Percentiles rank a stretch among this genome's conserved stretches.
Evolutionary conservation across 2,888 invertebrate genomes (phyloP).

Genomic region (Onthophagus sagittarius): DNA sequence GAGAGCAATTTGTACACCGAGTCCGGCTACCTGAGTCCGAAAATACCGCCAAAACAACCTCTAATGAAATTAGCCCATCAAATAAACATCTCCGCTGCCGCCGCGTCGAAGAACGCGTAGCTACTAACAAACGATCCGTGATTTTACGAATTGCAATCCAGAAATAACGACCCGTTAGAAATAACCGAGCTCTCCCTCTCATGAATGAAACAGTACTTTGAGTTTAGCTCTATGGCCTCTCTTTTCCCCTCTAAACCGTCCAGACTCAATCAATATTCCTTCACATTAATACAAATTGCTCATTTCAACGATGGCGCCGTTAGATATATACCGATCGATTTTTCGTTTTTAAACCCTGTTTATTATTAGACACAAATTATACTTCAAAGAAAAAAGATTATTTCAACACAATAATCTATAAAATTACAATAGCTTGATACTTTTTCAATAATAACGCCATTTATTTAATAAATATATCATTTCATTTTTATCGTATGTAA

Average conservation of each 20-base stretch:
- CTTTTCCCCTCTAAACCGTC: constrained; percentile 10
- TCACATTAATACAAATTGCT: constrained; percentile 23
- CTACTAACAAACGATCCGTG: constrained; percentile 1
- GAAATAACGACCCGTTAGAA: neutral
- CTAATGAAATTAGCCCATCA: neutral
- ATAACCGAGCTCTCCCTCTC: neutral
- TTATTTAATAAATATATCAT: too few relatives aligned
- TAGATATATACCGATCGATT: constrained; percentile 5
- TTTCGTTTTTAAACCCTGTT: neutral
- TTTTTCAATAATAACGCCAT: too few relatives aligned
- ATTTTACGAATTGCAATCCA: constrained; percentile 10
- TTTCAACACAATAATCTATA: too few relatives aligned
- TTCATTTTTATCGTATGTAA: too few relatives aligned
- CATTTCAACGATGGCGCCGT: constrained; percentile 15
- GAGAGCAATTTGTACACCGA: neutral
- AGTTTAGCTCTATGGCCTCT: neutral
- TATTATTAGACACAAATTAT: neutral
- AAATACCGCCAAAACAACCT: neutral
- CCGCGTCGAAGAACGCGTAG: neutral
- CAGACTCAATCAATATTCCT: constrained; percentile 21
- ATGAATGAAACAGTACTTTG: neutral
- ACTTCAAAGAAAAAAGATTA: too few relatives aligned
- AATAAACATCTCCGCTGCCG: neutral
- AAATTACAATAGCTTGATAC: too few relatives aligned
- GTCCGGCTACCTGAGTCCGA: neutral